Evolutionary conservation across 2,888 invertebrate species (phyloP).

Genomic region (Parnassius mnemosyne): DNA sequence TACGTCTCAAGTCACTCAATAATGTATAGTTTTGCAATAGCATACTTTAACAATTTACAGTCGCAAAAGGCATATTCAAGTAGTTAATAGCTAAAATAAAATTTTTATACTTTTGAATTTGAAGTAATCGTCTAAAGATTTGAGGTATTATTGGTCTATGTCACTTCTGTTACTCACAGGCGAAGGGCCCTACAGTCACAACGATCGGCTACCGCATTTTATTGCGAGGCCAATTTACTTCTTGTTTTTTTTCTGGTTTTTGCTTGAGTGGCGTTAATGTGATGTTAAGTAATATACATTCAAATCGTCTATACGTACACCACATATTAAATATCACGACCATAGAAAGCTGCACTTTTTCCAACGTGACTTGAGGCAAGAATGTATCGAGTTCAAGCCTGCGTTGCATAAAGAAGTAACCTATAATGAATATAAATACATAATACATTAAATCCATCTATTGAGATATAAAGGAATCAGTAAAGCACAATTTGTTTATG

Average conservation of each 20-base stretch:
- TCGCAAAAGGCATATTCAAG: background rate
- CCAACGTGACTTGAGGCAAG: slow-evolving; percentile 58
- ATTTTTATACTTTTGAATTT: background rate
- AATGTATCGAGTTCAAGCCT: slow-evolving; percentile 30
- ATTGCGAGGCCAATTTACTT: slow-evolving; percentile 61
- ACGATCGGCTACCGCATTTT: slow-evolving; percentile 48
- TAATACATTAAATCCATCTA: background rate
- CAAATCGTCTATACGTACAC: slow-evolving; percentile 44
- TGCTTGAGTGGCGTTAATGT: slow-evolving; percentile 41
- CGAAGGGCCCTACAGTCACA: slow-evolving; percentile 26
- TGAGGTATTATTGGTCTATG: slow-evolving; percentile 8
- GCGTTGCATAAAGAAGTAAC: slow-evolving; percentile 29
- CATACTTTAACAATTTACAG: too few species aligned
- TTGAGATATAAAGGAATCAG: too few species aligned
- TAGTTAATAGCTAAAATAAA: background rate
- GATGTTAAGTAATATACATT: slow-evolving; percentile 68
- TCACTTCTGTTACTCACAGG: slow-evolving; percentile 23
- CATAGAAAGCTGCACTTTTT: slow-evolving; percentile 70
- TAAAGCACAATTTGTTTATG: too few species aligned
- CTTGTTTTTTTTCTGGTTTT: slow-evolving; percentile 66
- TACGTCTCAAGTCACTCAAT: slow-evolving; percentile 20
- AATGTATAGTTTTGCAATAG: slow-evolving; percentile 9
- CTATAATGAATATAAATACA: background rate
- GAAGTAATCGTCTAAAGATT: slow-evolving; percentile 6
- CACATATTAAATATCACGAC: slow-evolving; percentile 48